Percentiles rank a stretch among this genome's conserved stretches.
These are phyloP conservation scores for Phorcus lineatus DNA, from an alignment of 2,888 invertebrate species.

Conservation along the genomic window DNA sequence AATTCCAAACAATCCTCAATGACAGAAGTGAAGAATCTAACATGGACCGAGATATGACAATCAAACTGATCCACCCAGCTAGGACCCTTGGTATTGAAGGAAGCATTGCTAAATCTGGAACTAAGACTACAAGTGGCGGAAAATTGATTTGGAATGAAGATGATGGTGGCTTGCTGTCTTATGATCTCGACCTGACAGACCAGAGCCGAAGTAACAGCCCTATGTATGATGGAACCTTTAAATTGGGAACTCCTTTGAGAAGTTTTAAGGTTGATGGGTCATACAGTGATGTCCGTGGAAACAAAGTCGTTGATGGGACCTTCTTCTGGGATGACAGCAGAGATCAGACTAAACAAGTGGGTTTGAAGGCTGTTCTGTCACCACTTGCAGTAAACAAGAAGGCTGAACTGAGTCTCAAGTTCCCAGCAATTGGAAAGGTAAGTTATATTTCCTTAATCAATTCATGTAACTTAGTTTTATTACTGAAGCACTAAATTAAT, in stretches of 20 bases:
- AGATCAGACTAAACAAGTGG: slow-evolving; percentile 57
- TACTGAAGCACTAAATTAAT: too few relatives aligned
- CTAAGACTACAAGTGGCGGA: slow-evolving; percentile 39
- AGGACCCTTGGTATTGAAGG: slow-evolving; percentile 52
- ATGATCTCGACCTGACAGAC: slow-evolving; percentile 31
- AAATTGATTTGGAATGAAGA: slow-evolving; percentile 53
- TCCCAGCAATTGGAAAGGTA: slow-evolving; percentile 51
- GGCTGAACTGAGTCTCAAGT: slow-evolving; percentile 48
- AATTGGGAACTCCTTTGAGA: slow-evolving; percentile 46
- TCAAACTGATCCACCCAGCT: slow-evolving; percentile 46
- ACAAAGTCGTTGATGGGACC: slow-evolving; percentile 46
- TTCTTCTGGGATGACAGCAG: slow-evolving; percentile 63
- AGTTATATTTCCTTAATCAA: neutral
- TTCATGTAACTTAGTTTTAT: neutral
- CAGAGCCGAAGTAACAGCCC: slow-evolving; percentile 24
- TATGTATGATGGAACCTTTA: slow-evolving; percentile 38
- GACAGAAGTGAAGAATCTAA: slow-evolving; percentile 41
- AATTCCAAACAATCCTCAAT: slow-evolving; percentile 45
- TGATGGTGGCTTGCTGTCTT: slow-evolving; percentile 28
- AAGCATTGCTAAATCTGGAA: slow-evolving; percentile 33
- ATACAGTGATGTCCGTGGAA: slow-evolving; percentile 6
- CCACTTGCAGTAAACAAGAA: slow-evolving; percentile 35
- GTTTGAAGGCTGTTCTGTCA: slow-evolving; percentile 44
- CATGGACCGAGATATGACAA: slow-evolving; percentile 41
- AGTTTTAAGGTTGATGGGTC: slow-evolving; percentile 40